phyloP scores from a whole-genome alignment of 37 sponge, comb jelly and placozoan genomes.

The Geodia barretti region DNA sequence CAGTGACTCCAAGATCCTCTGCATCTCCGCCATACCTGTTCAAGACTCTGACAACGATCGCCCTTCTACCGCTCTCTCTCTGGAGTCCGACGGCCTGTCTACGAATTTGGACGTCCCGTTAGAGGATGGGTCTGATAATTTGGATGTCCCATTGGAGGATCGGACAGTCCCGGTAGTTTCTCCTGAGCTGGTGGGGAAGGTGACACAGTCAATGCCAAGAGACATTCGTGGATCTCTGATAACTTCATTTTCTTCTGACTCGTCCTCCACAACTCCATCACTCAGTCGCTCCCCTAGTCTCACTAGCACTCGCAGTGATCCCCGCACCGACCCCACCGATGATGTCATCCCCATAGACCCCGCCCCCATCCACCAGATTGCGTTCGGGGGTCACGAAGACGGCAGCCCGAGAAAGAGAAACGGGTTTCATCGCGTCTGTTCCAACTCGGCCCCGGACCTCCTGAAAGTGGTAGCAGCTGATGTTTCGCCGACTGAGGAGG shows the following conservation, averaged over 20 bases:
- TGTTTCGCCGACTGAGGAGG: not conserved
- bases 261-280: not conserved
- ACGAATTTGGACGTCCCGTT: not conserved
- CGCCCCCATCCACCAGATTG: not conserved
- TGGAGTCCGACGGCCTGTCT: not conserved
- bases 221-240: not conserved
- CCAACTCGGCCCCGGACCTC: slow-evolving; percentile 43
- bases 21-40: slow-evolving; percentile 39
- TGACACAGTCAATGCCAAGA: not conserved
- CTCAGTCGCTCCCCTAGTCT: not conserved
- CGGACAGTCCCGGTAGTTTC: too few relatives aligned
- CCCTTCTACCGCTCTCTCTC: not conserved
- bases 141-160: not conserved
- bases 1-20: slow-evolving; percentile 53
- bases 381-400: slow-evolving; percentile 3
- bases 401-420: not conserved
- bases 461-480: not conserved
- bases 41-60: not conserved
- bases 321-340: slow-evolving; percentile 13
- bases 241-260: slow-evolving; percentile 2
- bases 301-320: slow-evolving; percentile 6
- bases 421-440: slow-evolving; percentile 29
- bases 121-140: not conserved
- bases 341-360: not conserved
- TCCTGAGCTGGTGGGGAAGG: not conserved